Conservation (phyloP, 92 coral and sea anemone species). For the Siderastrea siderea region DNA sequence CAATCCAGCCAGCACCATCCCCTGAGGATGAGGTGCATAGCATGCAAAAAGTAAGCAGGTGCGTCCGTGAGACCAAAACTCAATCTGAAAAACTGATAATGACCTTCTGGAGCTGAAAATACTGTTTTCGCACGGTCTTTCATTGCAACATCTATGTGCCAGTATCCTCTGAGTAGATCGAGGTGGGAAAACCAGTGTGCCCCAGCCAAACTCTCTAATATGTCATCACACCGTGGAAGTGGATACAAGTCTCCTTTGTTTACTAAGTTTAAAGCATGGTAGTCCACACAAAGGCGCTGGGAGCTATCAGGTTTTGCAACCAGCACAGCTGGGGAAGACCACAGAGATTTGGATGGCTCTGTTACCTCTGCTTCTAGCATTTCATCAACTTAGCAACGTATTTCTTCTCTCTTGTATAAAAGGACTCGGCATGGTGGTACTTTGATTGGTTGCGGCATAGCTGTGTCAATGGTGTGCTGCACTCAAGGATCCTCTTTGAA, state of each 20-base stretch:
- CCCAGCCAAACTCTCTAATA: conserved; percentile 48
- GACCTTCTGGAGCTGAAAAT: conserved; percentile 56
- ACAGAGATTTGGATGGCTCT: conserved; percentile 52
- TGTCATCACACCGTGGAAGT: conserved; percentile 53
- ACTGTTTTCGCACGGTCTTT: conserved; percentile 64
- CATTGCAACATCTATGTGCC: conserved; percentile 48
- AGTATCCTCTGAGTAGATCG: conserved; percentile 48
- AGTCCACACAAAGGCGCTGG: conserved; percentile 50
- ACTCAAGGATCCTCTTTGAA: conserved; percentile 23
- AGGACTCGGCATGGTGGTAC: conserved; percentile 45
- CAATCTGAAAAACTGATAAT: conserved; percentile 43
- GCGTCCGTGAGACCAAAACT: conserved; percentile 59
- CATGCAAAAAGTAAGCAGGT: conserved; percentile 57
- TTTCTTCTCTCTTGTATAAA: conserved; percentile 47
- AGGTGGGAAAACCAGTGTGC: conserved; percentile 55
- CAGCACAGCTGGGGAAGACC: conserved; percentile 63
- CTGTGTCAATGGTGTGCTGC: conserved; percentile 52
- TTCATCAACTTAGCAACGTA: conserved; percentile 43
- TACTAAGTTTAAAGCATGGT: conserved; percentile 26
- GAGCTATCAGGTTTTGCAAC: conserved; percentile 45
- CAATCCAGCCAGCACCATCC: conserved; percentile 59
- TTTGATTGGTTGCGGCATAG: conserved; percentile 25
- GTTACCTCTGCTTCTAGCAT: conserved; percentile 55
- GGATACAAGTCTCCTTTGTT: conserved; percentile 47
- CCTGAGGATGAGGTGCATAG: conserved; percentile 44